Evolutionary conservation across 2,797 vertebrate species (phyloP).

Genomic region (Decapterus maruadsi): DNA sequence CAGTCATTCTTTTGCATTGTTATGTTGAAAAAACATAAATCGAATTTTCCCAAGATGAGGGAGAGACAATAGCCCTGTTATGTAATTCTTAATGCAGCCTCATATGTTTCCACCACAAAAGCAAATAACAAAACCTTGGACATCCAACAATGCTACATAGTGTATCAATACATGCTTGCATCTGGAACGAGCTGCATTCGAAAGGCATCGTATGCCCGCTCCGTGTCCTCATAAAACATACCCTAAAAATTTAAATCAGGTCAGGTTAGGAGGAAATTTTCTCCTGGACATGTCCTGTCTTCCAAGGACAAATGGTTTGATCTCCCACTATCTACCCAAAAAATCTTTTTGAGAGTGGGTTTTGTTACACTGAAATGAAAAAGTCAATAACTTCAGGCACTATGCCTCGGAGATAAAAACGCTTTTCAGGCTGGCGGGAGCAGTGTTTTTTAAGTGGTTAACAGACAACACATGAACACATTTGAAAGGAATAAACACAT

Average conservation of each 20-base stretch:
- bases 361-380: conserved; percentile 27
- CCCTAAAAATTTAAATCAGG: conserved; percentile 13
- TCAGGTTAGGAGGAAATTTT: conserved; percentile 9
- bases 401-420: conserved; percentile 14
- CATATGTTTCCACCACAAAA: not conserved
- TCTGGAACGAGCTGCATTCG: conserved; percentile 23
- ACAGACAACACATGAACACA: conserved; percentile 18
- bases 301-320: conserved; percentile 14
- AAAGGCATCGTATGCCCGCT: not conserved
- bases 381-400: conserved; percentile 33
- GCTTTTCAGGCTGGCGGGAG: not conserved
- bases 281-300: conserved; percentile 3
- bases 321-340: conserved; percentile 2
- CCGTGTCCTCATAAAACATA: conserved; percentile 11
- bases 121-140: not conserved
- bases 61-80: not conserved
- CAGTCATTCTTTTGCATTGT: conserved; percentile 18
- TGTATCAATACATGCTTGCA: conserved; percentile 26
- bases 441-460: conserved; percentile 1
- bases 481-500: not conserved
- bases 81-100: not conserved
- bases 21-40: conserved; percentile 18
- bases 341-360: not conserved
- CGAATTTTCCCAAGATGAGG: not conserved
- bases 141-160: not conserved